phyloP scores from a whole-genome alignment of 2,797 vertebrate species.

The Hipposideros larvatus region DNA sequence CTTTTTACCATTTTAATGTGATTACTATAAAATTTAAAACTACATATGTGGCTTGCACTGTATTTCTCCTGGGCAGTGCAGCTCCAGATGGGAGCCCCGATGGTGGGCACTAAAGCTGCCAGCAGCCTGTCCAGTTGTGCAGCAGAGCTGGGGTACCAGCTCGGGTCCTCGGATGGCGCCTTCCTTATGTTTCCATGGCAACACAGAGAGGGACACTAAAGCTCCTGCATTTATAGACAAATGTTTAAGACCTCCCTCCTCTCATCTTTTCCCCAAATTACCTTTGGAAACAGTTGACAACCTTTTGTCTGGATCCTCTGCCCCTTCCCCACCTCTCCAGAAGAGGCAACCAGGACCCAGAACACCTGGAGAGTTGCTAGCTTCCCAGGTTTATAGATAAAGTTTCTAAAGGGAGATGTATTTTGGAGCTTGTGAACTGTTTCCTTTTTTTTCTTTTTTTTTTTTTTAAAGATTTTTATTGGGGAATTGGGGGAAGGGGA shows the following conservation, averaged over 20 bases:
- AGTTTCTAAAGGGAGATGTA: not conserved
- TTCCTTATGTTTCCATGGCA: not conserved
- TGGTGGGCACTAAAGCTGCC: too few species aligned
- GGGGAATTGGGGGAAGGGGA: too few species aligned
- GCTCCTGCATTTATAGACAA: too few species aligned
- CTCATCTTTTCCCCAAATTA: not conserved
- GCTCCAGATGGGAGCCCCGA: not conserved
- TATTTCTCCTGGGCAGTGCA: not conserved
- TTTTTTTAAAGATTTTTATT: too few species aligned
- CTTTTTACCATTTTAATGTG: not conserved
- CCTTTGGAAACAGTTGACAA: not conserved
- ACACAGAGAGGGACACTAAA: not conserved
- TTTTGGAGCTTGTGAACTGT: not conserved
- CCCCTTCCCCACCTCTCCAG: not conserved
- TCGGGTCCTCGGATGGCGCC: not conserved
- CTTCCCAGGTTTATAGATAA: not conserved
- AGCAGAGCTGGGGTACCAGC: too few species aligned
- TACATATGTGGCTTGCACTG: not conserved
- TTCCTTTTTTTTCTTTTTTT: too few species aligned
- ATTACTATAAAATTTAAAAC: not conserved
- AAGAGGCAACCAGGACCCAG: not conserved
- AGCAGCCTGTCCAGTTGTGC: rapidly evolving
- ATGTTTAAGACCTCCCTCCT: not conserved
- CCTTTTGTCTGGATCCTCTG: not conserved
- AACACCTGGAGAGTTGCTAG: not conserved